Conservation (phyloP, 1,140 invertebrate species). For the Trachymyrmex septentrionalis region DNA sequence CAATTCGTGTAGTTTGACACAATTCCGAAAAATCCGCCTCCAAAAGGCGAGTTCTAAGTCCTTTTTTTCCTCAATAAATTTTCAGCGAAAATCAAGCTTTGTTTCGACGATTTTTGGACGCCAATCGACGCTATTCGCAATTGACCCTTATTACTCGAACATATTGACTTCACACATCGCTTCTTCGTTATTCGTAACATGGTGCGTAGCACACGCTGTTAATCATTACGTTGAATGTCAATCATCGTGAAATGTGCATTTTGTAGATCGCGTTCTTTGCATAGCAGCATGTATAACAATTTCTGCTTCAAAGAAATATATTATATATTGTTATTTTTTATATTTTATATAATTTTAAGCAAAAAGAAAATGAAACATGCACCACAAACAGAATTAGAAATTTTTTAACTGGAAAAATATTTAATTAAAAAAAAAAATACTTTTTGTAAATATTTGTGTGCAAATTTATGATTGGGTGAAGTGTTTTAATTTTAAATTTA, state of each 20-base stretch:
- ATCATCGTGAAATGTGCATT: background rate
- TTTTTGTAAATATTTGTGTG: background rate
- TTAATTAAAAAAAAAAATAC: background rate
- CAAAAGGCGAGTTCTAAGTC: slow-evolving; percentile 6
- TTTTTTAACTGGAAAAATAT: background rate
- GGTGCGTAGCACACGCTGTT: background rate
- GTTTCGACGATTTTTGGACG: slow-evolving; percentile 5
- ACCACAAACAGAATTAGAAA: background rate
- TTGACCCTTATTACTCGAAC: slow-evolving; percentile 36
- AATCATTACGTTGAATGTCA: slow-evolving; percentile 20
- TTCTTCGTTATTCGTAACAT: slow-evolving; percentile 6
- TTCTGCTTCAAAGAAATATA: background rate
- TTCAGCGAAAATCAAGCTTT: background rate
- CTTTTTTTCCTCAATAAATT: background rate
- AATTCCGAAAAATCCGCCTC: slow-evolving; percentile 27
- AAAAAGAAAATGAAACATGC: background rate
- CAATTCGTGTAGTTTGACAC: slow-evolving; percentile 84
- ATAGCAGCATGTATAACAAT: background rate
- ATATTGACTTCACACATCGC: slow-evolving; percentile 2
- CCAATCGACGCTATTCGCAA: slow-evolving; percentile 37
- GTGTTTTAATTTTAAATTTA: background rate
- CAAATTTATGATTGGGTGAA: background rate
- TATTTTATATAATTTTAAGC: background rate
- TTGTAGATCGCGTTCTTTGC: background rate
- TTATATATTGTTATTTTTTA: background rate